Base-by-base conservation (phyloP, 2,113 vertebrate species). In the Amia ocellicauda region DNA sequence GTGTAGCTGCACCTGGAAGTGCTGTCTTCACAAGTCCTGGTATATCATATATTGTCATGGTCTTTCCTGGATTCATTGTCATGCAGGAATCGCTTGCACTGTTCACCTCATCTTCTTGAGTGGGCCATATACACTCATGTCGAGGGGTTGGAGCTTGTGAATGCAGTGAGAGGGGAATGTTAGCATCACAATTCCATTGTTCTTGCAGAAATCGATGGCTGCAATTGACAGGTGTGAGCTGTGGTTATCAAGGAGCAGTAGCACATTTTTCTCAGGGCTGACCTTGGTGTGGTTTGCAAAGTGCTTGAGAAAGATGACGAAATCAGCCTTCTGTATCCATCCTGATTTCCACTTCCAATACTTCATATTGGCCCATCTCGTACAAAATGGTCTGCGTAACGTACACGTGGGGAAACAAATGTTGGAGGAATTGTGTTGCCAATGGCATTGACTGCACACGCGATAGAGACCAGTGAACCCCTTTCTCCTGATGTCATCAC, bases 261-360 rank as follows among this genome's bases (percentile, higher is more conserved):
- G 50, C 5, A 57, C 62, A 9, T 64, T 64, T 1, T 5, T 10
- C 1, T 42, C 5, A 0, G 19, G 22, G 2, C 50, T 17, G 8
- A 23, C 16, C 36, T 31, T 41, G 2, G 62, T 64, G 27, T 52
- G 27, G 2, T 20, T 22, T 11, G 22, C 45, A 51, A 62, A 52
- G 47, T 51, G 60, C 3, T 31, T n/a, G 7, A 62, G 14, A 20
- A 62, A 62, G 10, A 13, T 10, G 7, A 62, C 9, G 4, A 56
- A 64, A 26, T 64, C 23, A 7, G 52, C 22, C 14, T 54, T 28
- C 17, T 27, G 19, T 29, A 63, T 63, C 62, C 62, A 63, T 0
- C 62, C 62, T 16, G 62, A 63, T 22, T 63, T 16, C 17, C n/a
- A 3, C 14, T 24, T 7, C 29, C 62, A 13, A 24, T 26, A 22